Conservation (phyloP, 1,140 invertebrate species). For the Platyscapa corneri region DNA sequence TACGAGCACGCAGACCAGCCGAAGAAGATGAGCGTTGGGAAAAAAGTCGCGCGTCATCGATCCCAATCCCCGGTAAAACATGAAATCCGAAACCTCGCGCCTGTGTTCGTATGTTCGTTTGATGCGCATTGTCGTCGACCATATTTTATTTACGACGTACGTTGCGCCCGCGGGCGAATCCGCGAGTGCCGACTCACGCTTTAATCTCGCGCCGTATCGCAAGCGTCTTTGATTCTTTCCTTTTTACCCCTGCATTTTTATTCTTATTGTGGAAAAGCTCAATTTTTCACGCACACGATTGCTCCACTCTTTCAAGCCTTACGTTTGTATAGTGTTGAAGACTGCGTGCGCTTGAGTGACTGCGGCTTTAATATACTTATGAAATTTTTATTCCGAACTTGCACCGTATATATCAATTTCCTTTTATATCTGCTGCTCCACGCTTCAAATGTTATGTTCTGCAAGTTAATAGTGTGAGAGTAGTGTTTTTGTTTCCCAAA, state of each 20-base stretch:
- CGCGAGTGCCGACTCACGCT: slow-evolving; percentile 43
- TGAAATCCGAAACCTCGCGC: neutral
- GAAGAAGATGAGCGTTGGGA: slow-evolving; percentile 26
- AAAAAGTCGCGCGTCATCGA: slow-evolving; percentile 58
- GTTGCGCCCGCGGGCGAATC: slow-evolving; percentile 57
- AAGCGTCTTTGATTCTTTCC: neutral
- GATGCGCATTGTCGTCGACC: slow-evolving; percentile 58
- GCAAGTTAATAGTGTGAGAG: neutral
- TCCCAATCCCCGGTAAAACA: slow-evolving; percentile 34
- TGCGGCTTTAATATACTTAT: neutral
- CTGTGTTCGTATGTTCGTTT: slow-evolving; percentile 40
- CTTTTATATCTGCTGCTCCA: neutral
- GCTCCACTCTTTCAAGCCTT: neutral
- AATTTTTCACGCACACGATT: slow-evolving; percentile 4
- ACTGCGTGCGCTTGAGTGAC: neutral
- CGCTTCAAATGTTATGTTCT: neutral
- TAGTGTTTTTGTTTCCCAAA: neutral
- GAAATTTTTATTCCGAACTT: slow-evolving; percentile 3
- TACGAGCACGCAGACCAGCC: neutral
- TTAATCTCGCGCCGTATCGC: slow-evolving; percentile 24
- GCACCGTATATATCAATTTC: neutral
- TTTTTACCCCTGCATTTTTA: neutral
- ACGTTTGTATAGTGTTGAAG: neutral
- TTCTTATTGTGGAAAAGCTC: neutral
- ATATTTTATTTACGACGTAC: slow-evolving; percentile 62